Evolutionary conservation across 1,140 invertebrate species (phyloP).

Genomic region (Schmidtea mediterranea): DNA sequence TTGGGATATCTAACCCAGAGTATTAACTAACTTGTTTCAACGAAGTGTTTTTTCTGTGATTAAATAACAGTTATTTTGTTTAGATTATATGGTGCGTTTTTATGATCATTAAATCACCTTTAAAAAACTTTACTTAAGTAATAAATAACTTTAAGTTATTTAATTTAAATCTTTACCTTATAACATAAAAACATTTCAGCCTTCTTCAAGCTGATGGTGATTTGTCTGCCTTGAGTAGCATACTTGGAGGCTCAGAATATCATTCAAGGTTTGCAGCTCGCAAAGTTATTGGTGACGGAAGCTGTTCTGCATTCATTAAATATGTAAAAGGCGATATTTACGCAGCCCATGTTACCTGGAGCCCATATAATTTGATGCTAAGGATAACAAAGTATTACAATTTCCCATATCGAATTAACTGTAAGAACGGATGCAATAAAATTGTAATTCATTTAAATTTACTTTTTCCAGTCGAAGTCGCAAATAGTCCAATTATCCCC

Average conservation of each 20-base stretch:
- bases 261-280: slow-evolving; percentile 11
- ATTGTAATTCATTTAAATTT: not conserved
- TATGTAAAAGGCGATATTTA: slow-evolving; percentile 33
- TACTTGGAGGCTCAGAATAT: slow-evolving; percentile 16
- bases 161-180: no score
- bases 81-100: no score
- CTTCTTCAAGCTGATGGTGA: slow-evolving; percentile 39
- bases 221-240: slow-evolving; percentile 39
- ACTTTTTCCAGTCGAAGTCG: slow-evolving; percentile 6
- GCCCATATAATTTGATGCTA: slow-evolving; percentile 53
- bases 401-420: slow-evolving; percentile 28
- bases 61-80: no score
- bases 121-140: no score
- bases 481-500: slow-evolving; percentile 28
- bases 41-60: no score
- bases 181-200: no score
- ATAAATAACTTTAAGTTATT: no score
- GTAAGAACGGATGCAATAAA: slow-evolving; percentile 1
- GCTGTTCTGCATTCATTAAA: slow-evolving; percentile 37
- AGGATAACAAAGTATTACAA: slow-evolving; percentile 63
- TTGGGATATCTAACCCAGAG: no score
- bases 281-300: slow-evolving; percentile 22
- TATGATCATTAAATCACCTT: no score
- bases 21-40: no score
- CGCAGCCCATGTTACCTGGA: slow-evolving; percentile 41